Evolutionary conservation across 2,888 invertebrate species (phyloP), one percentile per base, ranked within the genome.

Genomic region (Tenthredo mesomela): DNA sequence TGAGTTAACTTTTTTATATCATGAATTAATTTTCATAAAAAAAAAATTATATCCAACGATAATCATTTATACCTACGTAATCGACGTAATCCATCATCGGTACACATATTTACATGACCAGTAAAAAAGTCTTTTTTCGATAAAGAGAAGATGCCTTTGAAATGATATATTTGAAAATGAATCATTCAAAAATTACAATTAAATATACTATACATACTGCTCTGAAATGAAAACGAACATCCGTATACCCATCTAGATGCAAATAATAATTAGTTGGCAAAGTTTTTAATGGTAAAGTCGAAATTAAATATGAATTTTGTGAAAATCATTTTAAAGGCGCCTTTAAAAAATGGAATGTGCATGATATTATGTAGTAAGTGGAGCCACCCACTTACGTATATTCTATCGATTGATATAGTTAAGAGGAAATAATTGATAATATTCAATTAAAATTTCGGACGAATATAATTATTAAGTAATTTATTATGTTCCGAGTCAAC

Each of bases 401-500:
- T 40, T 43, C 33, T 15, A 61, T 80, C 37, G 37, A 61, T 80
- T 58, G 10, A 40, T 37, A 37, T 80, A 80, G 61, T 61, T 80
- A 80, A 58, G 80, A 40, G 58, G 12, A 7, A 61, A 61, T 61
- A 50, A 80, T 80, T 33, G 80, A 80, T 61, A 40, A 40, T 21
- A 58, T 58, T 61, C 80, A 40, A 83, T 86, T 85, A 84, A 86
- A 86, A 87, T 87, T 86, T 85, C 84, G 86, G 86, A 85, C 83
- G 86, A 84, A 86, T 73, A 61, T 84, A 88, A 89, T 65, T 84
- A 87, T 86, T 88, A 88, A 89, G 88, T 87, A 87, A 89, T 89
- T 88, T 88, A 87, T 88, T 89, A 88, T 88, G 87, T 86, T 88
- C 88, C 87, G 88, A 87, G 89, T 89, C 89, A 86, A 88, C 65